Conservation (phyloP, 2,113 vertebrate species). For the Paramisgurnus dabryanus region DNA sequence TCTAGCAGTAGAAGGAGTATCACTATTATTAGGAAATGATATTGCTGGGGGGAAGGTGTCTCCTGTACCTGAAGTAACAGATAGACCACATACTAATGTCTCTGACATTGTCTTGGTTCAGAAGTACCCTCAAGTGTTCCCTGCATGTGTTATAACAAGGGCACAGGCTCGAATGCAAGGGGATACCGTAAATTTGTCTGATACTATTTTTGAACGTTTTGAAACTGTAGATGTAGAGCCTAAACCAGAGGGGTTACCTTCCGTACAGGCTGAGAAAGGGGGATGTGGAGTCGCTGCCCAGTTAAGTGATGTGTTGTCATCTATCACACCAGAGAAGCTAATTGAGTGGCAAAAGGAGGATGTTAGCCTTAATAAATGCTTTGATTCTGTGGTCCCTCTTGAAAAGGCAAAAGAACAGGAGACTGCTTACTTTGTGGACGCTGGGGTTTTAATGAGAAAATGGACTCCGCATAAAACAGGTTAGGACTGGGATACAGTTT, state of each 20-base stretch:
- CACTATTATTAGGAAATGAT: not conserved
- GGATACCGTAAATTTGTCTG: too few species aligned
- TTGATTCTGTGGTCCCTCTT: conserved; percentile 10
- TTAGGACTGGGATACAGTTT: conserved; percentile 9
- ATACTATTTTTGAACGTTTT: too few species aligned
- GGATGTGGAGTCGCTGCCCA: too few species aligned
- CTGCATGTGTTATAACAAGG: too few species aligned
- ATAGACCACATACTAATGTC: too few species aligned
- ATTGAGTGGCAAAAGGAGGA: not conserved
- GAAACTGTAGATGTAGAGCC: too few species aligned
- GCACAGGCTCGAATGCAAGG: too few species aligned
- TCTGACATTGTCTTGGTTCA: too few species aligned
- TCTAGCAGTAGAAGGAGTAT: not conserved
- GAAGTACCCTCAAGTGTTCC: too few species aligned
- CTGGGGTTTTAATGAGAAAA: not conserved
- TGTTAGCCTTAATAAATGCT: conserved; percentile 2
- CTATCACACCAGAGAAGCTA: not conserved
- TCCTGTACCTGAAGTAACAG: too few species aligned
- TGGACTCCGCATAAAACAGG: conserved; percentile 1
- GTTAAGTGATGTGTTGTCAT: not conserved
- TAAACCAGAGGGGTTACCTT: too few species aligned
- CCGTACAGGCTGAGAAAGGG: too few species aligned
- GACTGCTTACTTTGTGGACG: not conserved
- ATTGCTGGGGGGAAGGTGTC: not conserved
- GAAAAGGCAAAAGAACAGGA: not conserved